phyloP scores from a whole-genome alignment of 2,797 vertebrate genomes.

The Phoebastria nigripes region DNA sequence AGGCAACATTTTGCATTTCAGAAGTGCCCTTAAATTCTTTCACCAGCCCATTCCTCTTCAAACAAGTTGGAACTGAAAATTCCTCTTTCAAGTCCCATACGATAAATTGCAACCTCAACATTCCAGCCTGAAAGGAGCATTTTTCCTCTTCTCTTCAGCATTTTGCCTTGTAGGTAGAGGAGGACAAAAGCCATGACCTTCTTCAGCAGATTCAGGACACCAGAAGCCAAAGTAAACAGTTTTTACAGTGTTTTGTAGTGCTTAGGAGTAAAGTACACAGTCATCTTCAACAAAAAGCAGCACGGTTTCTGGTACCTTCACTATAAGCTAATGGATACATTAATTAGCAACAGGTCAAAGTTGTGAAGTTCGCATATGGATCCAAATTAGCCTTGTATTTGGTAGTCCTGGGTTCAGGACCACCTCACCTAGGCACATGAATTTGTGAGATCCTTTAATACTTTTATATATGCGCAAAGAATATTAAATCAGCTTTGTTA shows the following conservation, averaged over 20 bases:
- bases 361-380: background rate
- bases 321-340: background rate
- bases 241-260: background rate
- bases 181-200: conserved; percentile 36
- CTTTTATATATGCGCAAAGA: background rate
- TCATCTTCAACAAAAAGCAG: background rate
- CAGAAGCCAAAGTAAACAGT: background rate
- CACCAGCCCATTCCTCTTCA: conserved; percentile 63
- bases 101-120: conserved; percentile 24
- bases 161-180: conserved; percentile 28
- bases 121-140: conserved; percentile 52
- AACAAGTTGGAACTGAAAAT: conserved; percentile 62
- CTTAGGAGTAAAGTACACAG: background rate
- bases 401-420: background rate
- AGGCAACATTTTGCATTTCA: conserved; percentile 66
- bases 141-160: conserved; percentile 30
- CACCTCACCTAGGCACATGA: background rate
- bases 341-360: background rate
- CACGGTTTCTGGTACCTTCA: background rate
- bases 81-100: conserved; percentile 35
- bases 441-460: background rate
- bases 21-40: conserved; percentile 67
- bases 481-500: conserved; percentile 18
- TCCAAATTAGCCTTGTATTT: background rate
- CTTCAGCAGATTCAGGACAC: background rate